Conservation (phyloP, 2,113 vertebrate genomes). For the Neogale vison region DNA sequence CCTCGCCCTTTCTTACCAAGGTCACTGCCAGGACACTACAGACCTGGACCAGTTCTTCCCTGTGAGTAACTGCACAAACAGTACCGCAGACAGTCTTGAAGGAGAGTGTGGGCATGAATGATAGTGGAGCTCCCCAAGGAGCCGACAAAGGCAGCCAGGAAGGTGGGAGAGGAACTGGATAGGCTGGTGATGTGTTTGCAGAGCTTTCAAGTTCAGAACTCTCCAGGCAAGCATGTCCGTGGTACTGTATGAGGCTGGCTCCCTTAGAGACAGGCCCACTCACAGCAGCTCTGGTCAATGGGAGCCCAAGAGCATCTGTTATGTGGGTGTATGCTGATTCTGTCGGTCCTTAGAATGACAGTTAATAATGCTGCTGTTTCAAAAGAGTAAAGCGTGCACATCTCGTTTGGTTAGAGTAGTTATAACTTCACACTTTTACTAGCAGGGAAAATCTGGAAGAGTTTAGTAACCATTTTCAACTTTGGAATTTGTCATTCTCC, state of each 20-base stretch:
- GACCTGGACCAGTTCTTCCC: not conserved
- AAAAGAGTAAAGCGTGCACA: not conserved
- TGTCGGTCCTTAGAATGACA: not conserved
- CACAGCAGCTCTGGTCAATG: not conserved
- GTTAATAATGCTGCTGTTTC: not conserved
- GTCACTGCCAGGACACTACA: not conserved
- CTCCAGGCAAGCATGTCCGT: not conserved
- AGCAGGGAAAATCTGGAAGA: slow-evolving; percentile 44
- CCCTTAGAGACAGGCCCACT: not conserved
- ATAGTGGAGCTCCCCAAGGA: not conserved
- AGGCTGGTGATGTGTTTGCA: not conserved
- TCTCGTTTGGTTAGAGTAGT: not conserved
- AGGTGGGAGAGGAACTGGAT: not conserved
- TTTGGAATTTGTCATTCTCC: slow-evolving; percentile 50
- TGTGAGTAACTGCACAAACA: not conserved
- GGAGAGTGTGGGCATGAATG: not conserved
- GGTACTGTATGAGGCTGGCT: not conserved
- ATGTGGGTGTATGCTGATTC: not conserved
- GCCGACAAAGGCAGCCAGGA: not conserved
- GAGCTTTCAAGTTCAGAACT: not conserved
- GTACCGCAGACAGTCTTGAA: not conserved
- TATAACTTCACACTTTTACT: slow-evolving; percentile 23
- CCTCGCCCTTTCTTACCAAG: not conserved
- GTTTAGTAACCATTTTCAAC: slow-evolving; percentile 27
- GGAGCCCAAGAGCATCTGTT: not conserved